Percentiles rank a stretch among this genome's conserved stretches.
Conservation (phyloP, 2,797 vertebrate genomes). For the Cheirogaleus major region DNA sequence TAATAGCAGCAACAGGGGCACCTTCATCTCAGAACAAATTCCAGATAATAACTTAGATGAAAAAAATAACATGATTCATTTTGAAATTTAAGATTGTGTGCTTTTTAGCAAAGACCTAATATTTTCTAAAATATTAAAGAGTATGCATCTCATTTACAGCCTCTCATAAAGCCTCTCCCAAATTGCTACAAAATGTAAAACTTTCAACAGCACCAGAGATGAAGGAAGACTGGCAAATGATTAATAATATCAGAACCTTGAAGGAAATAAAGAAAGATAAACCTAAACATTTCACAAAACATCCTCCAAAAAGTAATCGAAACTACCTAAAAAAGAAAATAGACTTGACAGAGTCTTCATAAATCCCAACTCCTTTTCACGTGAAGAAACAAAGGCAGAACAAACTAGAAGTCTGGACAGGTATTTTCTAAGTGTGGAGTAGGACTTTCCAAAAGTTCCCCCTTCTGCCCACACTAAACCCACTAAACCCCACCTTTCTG, state of each 20-base stretch:
- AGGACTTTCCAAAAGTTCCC: accelerated
- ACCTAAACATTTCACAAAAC: background rate
- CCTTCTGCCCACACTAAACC: accelerated
- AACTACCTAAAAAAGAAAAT: background rate
- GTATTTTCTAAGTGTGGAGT: accelerated
- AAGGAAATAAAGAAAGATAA: background rate
- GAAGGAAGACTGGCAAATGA: background rate
- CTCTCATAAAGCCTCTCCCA: background rate
- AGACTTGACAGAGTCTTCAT: background rate
- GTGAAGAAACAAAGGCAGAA: accelerated
- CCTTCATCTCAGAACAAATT: background rate
- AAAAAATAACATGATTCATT: background rate
- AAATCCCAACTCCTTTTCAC: background rate
- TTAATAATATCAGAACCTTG: background rate
- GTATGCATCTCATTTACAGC: background rate
- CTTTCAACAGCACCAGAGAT: too few relatives aligned
- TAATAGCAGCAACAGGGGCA: accelerated
- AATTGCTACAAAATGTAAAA: background rate
- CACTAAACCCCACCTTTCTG: accelerated
- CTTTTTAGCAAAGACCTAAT: background rate
- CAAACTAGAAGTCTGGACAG: accelerated
- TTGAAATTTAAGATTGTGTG: background rate
- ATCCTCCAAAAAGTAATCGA: background rate
- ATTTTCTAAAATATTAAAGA: background rate
- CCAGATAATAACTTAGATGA: background rate